These are phyloP conservation scores for Chelonoidis abingdonii DNA, from an alignment of 2,113 vertebrate genomes.

Conservation along the genomic window DNA sequence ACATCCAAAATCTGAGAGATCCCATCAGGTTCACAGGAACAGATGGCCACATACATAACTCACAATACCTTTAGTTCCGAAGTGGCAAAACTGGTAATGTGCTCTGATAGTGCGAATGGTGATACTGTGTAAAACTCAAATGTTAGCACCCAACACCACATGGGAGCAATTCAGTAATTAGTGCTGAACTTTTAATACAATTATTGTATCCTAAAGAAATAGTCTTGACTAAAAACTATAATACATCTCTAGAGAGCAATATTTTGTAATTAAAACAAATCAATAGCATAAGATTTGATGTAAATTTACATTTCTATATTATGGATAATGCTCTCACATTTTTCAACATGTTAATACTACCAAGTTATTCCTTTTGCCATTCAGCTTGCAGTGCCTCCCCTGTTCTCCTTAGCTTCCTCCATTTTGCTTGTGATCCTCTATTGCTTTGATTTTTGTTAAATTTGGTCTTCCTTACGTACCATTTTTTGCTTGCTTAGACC, in stretches of 20 bases:
- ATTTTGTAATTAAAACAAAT: not conserved
- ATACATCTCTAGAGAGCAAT: not conserved
- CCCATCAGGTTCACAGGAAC: not conserved
- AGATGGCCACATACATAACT: not conserved
- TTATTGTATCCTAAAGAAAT: not conserved
- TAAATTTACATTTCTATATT: not conserved
- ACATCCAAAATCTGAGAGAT: not conserved
- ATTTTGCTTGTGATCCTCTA: not conserved
- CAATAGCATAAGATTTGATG: not conserved
- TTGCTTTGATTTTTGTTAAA: constrained; percentile 19
- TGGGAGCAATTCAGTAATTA: not conserved
- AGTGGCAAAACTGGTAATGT: not conserved
- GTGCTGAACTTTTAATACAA: not conserved
- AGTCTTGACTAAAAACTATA: not conserved
- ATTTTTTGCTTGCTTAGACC: not conserved
- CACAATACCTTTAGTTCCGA: not conserved
- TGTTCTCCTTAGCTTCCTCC: not conserved
- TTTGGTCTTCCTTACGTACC: not conserved
- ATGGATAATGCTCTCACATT: not conserved
- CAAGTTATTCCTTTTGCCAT: not conserved
- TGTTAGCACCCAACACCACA: not conserved
- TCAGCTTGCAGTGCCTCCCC: not conserved
- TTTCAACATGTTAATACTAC: not conserved
- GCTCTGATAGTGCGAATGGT: not conserved
- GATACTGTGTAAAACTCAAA: not conserved